These are phyloP conservation scores for Mus spretus DNA, from an alignment of 2,797 vertebrate species.

Conservation along the genomic window DNA sequence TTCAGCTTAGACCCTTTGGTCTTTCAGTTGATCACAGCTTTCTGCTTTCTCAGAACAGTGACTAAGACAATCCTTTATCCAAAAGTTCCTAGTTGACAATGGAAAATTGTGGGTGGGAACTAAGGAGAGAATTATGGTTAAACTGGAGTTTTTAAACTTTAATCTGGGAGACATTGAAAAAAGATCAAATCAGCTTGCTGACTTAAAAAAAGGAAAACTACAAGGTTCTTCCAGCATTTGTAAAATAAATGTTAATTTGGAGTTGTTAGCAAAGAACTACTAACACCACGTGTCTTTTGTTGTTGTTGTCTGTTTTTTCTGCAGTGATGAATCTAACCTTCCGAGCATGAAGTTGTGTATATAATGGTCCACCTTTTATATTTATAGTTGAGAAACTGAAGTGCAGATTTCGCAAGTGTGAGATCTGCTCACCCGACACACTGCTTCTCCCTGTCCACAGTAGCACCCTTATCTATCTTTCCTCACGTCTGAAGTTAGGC, in stretches of 20 bases:
- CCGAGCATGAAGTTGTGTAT: conserved; percentile 99
- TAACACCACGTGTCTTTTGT: conserved; percentile 84
- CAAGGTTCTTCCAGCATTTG: conserved; percentile 58
- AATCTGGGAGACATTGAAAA: neutral
- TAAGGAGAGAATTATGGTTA: conserved; percentile 31
- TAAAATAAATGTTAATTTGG: conserved; percentile 64
- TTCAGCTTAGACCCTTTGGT: neutral
- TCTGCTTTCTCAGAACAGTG: conserved; percentile 79
- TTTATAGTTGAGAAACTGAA: conserved; percentile 95
- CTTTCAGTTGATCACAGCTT: conserved; percentile 21
- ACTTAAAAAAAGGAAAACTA: neutral
- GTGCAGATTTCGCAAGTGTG: conserved; percentile 90
- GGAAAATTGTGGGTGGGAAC: conserved; percentile 13
- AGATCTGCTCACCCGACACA: conserved; percentile 92
- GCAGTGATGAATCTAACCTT: conserved; percentile 99
- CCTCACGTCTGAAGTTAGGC: conserved; percentile 85
- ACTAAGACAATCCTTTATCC: conserved; percentile 2
- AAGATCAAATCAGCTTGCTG: neutral
- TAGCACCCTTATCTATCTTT: conserved; percentile 85
- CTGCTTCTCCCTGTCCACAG: conserved; percentile 94
- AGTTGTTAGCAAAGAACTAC: conserved; percentile 67
- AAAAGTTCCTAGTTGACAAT: conserved; percentile 45
- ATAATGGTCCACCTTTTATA: conserved; percentile 96
- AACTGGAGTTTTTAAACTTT: conserved; percentile 52
- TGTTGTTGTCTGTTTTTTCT: conserved; percentile 92